These are phyloP conservation scores for Drosophila diplacantha DNA, from an alignment of 2,888 invertebrate species.

Conservation along the genomic window DNA sequence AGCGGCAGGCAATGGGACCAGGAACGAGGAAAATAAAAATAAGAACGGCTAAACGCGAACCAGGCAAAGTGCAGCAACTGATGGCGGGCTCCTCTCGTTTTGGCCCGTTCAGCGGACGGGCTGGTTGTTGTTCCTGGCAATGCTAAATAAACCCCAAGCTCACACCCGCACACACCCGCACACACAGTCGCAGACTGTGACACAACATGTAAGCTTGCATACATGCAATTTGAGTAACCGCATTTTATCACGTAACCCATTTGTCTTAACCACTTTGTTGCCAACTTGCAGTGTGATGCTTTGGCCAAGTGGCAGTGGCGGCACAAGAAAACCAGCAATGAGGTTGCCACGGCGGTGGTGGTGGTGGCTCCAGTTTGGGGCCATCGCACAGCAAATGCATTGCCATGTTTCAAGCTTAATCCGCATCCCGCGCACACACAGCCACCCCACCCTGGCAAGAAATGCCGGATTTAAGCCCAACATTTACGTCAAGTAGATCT, in stretches of 20 bases:
- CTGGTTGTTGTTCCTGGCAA: constrained; percentile 41
- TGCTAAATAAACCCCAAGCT: constrained; percentile 58
- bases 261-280: constrained; percentile 75
- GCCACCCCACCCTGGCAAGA: constrained; percentile 28
- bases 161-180: constrained; percentile 18
- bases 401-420: constrained; percentile 70
- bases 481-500: constrained; percentile 65
- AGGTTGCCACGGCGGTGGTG: constrained; percentile 21
- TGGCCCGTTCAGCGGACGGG: constrained; percentile 20
- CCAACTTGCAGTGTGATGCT: constrained; percentile 70
- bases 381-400: constrained; percentile 57
- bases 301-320: constrained; percentile 61
- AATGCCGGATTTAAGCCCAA: constrained; percentile 62
- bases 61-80: constrained; percentile 48
- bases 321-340: constrained; percentile 47
- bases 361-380: constrained; percentile 24
- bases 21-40: constrained; percentile 38
- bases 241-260: constrained; percentile 76
- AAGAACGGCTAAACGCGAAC: constrained; percentile 53
- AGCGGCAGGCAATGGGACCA: constrained; percentile 15
- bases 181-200: constrained; percentile 38
- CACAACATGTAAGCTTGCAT: constrained; percentile 63
- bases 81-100: constrained; percentile 55
- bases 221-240: constrained; percentile 75
- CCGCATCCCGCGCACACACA: constrained; percentile 45